A percentile compares a stretch with the other conserved stretches of the same genome.
phyloP scores from a whole-genome alignment of 2,797 vertebrate species.

The Neosalanx taihuensis region DNA sequence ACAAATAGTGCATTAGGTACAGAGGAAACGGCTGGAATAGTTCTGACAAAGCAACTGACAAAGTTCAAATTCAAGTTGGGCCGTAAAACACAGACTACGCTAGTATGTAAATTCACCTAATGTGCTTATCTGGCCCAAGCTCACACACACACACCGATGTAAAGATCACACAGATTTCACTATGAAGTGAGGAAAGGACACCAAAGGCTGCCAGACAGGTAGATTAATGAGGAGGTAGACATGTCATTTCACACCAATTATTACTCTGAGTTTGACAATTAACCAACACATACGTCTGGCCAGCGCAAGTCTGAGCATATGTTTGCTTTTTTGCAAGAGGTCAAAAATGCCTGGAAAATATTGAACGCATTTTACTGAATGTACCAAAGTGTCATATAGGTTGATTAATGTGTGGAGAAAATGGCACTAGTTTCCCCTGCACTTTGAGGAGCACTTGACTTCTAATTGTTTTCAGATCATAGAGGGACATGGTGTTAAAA shows the following conservation, averaged over 20 bases:
- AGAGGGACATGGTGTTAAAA: conserved; percentile 56
- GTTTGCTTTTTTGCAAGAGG: conserved; percentile 31
- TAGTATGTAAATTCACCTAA: not conserved
- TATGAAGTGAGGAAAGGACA: conserved; percentile 19
- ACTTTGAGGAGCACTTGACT: conserved; percentile 40
- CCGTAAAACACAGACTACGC: not conserved
- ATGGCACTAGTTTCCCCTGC: conserved; percentile 14
- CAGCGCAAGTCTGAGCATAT: not conserved
- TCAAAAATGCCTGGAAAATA: conserved; percentile 18
- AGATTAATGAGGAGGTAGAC: conserved; percentile 44
- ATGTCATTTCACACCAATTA: conserved; percentile 59
- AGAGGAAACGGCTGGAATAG: no score
- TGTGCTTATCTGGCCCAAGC: not conserved
- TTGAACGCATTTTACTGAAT: conserved; percentile 12
- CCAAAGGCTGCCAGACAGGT: conserved; percentile 60
- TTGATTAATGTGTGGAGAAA: conserved; percentile 59
- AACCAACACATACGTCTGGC: conserved; percentile 40
- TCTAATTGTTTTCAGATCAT: conserved; percentile 68
- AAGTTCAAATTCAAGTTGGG: not conserved
- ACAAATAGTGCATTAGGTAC: no score
- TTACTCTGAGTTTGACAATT: conserved; percentile 60
- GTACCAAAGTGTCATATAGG: conserved; percentile 49
- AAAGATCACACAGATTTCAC: conserved; percentile 32
- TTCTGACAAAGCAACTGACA: not conserved
- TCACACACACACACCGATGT: conserved; percentile 15